phyloP scores from a whole-genome alignment of 2,113 vertebrate genomes.

The Numenius arquata region DNA sequence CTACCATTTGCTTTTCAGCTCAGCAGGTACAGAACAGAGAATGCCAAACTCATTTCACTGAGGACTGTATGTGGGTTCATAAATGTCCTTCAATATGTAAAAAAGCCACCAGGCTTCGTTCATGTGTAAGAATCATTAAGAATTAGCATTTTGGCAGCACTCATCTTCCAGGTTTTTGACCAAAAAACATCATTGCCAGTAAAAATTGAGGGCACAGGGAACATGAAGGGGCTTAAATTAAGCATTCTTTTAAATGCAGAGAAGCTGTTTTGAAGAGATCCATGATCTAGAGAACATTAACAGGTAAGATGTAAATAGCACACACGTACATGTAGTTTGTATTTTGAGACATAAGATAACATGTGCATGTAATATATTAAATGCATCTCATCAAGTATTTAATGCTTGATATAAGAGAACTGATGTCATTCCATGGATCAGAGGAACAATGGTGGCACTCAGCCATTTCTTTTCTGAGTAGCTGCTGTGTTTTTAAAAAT shows the following conservation, averaged over 20 bases:
- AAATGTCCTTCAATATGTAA: not conserved
- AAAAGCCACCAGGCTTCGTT: not conserved
- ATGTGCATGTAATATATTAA: not conserved
- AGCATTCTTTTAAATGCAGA: not conserved
- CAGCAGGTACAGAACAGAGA: not conserved
- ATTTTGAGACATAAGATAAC: not conserved
- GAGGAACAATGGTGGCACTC: conserved; percentile 72
- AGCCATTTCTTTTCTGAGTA: conserved; percentile 68
- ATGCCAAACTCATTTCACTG: not conserved
- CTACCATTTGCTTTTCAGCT: conserved; percentile 30
- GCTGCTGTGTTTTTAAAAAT: conserved; percentile 66
- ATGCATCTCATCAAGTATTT: not conserved
- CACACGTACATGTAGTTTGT: not conserved
- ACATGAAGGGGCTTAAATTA: not conserved
- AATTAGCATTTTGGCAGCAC: not conserved
- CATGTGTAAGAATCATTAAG: not conserved
- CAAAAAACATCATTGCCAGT: not conserved
- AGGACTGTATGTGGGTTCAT: not conserved
- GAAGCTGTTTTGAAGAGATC: not conserved
- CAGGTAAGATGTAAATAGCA: not conserved
- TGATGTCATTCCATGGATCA: conserved; percentile 32
- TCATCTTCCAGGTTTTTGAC: not conserved
- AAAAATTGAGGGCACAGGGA: not conserved
- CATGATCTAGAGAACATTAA: not conserved
- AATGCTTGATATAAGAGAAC: not conserved